Conservation (phyloP, 92 coral and sea anemone species). For the Scolanthus callimorphus region DNA sequence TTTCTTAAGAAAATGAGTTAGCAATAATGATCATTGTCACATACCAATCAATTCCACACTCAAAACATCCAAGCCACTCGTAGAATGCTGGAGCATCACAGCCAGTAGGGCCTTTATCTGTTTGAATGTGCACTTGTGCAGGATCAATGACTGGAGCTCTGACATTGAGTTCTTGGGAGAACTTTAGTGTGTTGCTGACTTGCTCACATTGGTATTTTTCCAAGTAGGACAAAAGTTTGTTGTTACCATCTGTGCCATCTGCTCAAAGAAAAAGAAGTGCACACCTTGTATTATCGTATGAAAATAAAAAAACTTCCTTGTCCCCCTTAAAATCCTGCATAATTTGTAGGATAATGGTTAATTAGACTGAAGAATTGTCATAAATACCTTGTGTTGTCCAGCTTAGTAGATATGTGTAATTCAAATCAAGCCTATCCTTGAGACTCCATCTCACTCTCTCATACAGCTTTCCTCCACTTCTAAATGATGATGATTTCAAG, state of each 20-base stretch:
- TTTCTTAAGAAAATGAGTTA: neutral
- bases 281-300: no score
- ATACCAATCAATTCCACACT: constrained; percentile 94
- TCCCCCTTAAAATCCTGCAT: no score
- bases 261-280: neutral
- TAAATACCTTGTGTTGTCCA: constrained; percentile 63
- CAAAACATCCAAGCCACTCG: constrained; percentile 94
- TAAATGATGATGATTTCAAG: constrained; percentile 67
- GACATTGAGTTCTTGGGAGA: constrained; percentile 2
- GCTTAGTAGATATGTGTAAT: constrained; percentile 71
- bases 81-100: constrained; percentile 68
- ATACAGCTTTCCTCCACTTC: constrained; percentile 71
- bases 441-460: constrained; percentile 83
- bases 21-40: neutral
- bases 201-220: constrained; percentile 29
- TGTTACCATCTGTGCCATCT: constrained; percentile 30
- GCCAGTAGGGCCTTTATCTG: constrained; percentile 20
- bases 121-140: constrained; percentile 15
- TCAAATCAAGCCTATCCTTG: constrained; percentile 51
- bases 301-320: no score
- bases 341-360: no score
- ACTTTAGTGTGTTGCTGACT: constrained; percentile 26
- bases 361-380: no score
- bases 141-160: constrained; percentile 49
- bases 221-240: constrained; percentile 50